Evolutionary conservation across 2,888 invertebrate genomes (phyloP), one percentile per base, ranked within the genome.

Genomic region (Nymphalis urticae): DNA sequence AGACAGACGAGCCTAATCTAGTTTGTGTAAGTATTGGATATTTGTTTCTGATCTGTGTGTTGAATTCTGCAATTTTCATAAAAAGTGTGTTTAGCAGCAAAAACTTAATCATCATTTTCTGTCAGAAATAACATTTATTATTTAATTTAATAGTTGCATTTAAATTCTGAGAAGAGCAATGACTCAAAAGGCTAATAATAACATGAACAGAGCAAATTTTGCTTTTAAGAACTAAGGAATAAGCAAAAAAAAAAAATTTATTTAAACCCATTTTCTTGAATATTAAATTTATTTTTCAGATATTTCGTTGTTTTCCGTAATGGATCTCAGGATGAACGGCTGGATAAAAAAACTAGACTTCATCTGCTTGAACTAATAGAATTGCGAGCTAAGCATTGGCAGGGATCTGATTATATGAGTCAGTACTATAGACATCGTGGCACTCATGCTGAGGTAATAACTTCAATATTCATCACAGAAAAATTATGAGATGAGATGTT

Each of bases 341-440:
- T 98, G 81, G 97, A 97, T 85, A 95, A 96, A 85, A 95, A 96
- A 88, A 96, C 97, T 80, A 95, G 98, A 88, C 94, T 97, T 83
- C 96, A 97, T 88, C 94, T 98, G 81, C 95, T 98, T 85, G 98
- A 98, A 93, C 93, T 98, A 74, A 97, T 98, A 80, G 98, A 98
- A 93, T 93, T 98, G 83, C 94, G 98, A 85, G 98, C 98, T 73
- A 97, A 97, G 89, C 95, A 96, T 83, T 98, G 98, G 98, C 95
- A 96, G 84, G 95, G 96, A 73, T 95, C 95, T 76, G 96, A 97
- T 86, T 95, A 96, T 79, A 95, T 97, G 94, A 96, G 95, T 88
- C 95, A 95, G 81, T 98, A 97, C 89, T 98, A 97, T 85, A 95
- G 95, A 85, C 94, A 94, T 79, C 94, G 94, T 85, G 94, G 94